phyloP scores from a whole-genome alignment of 2,888 invertebrate genomes.

The Monoplex corrugatus region DNA sequence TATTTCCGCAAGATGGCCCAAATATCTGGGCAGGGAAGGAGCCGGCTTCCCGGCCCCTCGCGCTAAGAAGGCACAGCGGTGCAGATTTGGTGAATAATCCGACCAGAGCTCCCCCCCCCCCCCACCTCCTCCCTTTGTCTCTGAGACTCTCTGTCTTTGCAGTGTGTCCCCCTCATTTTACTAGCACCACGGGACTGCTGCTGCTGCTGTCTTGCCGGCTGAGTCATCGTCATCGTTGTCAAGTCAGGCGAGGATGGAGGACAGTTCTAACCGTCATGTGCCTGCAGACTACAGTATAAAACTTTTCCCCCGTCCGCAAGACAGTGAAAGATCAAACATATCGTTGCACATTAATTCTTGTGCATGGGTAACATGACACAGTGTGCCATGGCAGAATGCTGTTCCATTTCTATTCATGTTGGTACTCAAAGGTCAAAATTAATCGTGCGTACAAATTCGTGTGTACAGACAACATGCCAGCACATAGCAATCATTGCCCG shows the following conservation, averaged over 20 bases:
- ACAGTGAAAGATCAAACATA: too few relatives aligned
- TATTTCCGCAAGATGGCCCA: conserved; percentile 42
- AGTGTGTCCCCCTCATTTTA: conserved; percentile 19
- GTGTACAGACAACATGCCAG: too few relatives aligned
- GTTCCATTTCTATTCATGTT: too few relatives aligned
- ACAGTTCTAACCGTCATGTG: not conserved
- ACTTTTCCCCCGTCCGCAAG: too few relatives aligned
- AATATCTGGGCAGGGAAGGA: conserved; percentile 22
- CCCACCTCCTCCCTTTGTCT: conserved; percentile 31
- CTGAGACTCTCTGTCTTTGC: not conserved
- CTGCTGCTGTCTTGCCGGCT: not conserved
- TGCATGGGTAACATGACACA: too few relatives aligned
- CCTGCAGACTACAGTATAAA: not conserved
- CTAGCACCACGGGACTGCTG: not conserved
- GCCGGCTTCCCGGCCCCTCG: not conserved
- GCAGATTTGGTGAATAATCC: conserved; percentile 47
- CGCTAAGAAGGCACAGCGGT: conserved; percentile 5
- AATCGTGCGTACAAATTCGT: too few relatives aligned
- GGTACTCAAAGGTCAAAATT: too few relatives aligned
- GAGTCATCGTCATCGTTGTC: conserved; percentile 29
- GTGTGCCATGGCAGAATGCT: too few relatives aligned
- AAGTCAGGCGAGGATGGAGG: not conserved
- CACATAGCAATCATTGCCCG: too few relatives aligned
- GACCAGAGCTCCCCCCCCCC: not conserved
- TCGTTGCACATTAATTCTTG: too few relatives aligned